Conservation (phyloP, 2,888 invertebrate species). For the Chloroclysta siterata region DNA sequence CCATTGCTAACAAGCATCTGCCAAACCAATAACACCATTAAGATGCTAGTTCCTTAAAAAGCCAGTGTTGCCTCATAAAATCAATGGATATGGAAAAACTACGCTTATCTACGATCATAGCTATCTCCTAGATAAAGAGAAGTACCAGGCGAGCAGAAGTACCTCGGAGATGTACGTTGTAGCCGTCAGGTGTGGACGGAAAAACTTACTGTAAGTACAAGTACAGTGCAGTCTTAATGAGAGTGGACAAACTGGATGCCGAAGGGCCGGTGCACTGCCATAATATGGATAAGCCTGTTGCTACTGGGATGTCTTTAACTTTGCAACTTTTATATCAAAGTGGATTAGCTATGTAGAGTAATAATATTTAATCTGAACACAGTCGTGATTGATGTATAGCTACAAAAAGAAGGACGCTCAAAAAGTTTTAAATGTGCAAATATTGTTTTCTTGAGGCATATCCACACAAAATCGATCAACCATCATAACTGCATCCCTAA, state of each 20-base stretch:
- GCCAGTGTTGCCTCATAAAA: slow-evolving; percentile 44
- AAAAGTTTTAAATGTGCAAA: not conserved
- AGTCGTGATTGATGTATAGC: not conserved
- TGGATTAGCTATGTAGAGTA: not conserved
- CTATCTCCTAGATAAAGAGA: slow-evolving; percentile 71
- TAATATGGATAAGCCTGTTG: slow-evolving; percentile 53
- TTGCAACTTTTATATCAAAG: not conserved
- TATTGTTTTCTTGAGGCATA: slow-evolving; percentile 42
- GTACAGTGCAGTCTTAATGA: slow-evolving; percentile 74
- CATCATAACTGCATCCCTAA: slow-evolving; percentile 79
- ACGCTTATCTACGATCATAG: slow-evolving; percentile 79
- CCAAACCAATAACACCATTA: slow-evolving; percentile 53
- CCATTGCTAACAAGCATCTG: slow-evolving; percentile 43
- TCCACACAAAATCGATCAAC: slow-evolving; percentile 64
- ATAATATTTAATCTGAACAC: not conserved
- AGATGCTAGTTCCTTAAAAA: slow-evolving; percentile 52
- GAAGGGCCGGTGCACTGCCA: slow-evolving; percentile 59
- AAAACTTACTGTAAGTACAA: slow-evolving; percentile 66
- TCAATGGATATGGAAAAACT: slow-evolving; percentile 42
- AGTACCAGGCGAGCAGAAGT: slow-evolving; percentile 71
- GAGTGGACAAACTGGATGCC: slow-evolving; percentile 82
- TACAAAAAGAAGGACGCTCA: not conserved
- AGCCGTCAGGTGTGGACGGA: slow-evolving; percentile 63
- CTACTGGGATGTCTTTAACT: not conserved
- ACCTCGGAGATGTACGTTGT: slow-evolving; percentile 62